Evolutionary conservation across 2,888 invertebrate genomes (phyloP).

Genomic region (Netelia inedita): DNA sequence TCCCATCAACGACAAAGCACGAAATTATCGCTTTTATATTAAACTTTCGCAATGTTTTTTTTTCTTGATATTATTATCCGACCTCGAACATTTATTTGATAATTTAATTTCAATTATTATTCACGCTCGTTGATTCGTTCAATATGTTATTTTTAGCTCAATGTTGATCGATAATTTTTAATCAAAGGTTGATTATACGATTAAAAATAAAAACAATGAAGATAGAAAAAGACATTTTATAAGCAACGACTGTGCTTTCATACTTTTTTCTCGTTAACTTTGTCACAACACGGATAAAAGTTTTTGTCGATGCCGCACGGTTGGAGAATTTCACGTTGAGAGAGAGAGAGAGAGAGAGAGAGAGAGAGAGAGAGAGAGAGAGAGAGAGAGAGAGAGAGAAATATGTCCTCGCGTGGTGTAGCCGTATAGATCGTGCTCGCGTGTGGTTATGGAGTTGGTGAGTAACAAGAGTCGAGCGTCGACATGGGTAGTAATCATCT

Average conservation of each 20-base stretch:
- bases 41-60: no score
- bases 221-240: background rate
- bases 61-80: no score
- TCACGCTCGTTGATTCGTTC: no score
- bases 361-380: background rate
- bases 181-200: background rate
- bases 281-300: background rate
- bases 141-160: no score
- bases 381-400: constrained; percentile 2
- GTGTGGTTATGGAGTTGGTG: constrained; percentile 65
- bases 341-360: background rate
- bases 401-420: background rate
- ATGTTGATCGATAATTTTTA: background rate
- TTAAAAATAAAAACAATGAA: background rate
- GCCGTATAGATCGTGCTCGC: constrained; percentile 35
- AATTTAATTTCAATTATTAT: no score
- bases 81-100: no score
- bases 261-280: background rate
- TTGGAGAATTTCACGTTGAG: constrained; percentile 46
- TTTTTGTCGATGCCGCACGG: background rate
- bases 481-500: constrained; percentile 68
- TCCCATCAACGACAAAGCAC: background rate
- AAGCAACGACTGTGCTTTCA: background rate
- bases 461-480: constrained; percentile 58
- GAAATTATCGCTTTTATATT: no score